A percentile compares a stretch with the other conserved stretches of the same genome.
Conservation (phyloP, 1,140 invertebrate genomes). For the Campoletis sonorensis region DNA sequence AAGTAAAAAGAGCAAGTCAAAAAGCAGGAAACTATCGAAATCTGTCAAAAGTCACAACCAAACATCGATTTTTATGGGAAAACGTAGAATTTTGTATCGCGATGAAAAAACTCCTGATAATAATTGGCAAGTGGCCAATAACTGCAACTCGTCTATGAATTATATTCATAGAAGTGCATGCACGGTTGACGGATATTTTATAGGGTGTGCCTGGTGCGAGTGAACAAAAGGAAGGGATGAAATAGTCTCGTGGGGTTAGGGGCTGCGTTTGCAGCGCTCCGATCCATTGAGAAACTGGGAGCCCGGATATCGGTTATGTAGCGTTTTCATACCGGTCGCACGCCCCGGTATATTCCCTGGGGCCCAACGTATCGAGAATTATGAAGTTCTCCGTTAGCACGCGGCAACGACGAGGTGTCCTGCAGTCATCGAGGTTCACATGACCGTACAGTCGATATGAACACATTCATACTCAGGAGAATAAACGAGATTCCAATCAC, state of each 20-base stretch:
- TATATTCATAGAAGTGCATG: background rate
- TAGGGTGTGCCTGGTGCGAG: slow-evolving; percentile 22
- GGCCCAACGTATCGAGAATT: slow-evolving; percentile 58
- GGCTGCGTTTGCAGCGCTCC: slow-evolving; percentile 31
- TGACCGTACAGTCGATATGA: slow-evolving; percentile 63
- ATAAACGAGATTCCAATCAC: slow-evolving; percentile 15
- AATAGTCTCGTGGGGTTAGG: slow-evolving; percentile 41
- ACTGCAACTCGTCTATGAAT: background rate
- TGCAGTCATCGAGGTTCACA: slow-evolving; percentile 58
- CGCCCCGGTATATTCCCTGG: slow-evolving; percentile 55
- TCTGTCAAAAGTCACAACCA: no score
- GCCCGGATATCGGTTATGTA: slow-evolving; percentile 12
- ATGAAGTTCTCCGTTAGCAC: slow-evolving; percentile 61
- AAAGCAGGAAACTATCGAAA: no score
- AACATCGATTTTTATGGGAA: no score
- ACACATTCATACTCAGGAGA: background rate
- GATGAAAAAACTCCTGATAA: no score
- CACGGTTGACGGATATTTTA: slow-evolving; percentile 22
- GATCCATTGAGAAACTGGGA: slow-evolving; percentile 24
- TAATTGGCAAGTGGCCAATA: background rate
- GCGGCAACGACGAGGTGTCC: slow-evolving; percentile 60
- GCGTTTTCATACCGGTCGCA: slow-evolving; percentile 48
- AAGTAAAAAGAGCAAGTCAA: no score
- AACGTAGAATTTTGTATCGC: no score
- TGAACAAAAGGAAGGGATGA: slow-evolving; percentile 46